Evolutionary conservation across 2,888 invertebrate species (phyloP).

Genomic region (Mimachlamys varia): DNA sequence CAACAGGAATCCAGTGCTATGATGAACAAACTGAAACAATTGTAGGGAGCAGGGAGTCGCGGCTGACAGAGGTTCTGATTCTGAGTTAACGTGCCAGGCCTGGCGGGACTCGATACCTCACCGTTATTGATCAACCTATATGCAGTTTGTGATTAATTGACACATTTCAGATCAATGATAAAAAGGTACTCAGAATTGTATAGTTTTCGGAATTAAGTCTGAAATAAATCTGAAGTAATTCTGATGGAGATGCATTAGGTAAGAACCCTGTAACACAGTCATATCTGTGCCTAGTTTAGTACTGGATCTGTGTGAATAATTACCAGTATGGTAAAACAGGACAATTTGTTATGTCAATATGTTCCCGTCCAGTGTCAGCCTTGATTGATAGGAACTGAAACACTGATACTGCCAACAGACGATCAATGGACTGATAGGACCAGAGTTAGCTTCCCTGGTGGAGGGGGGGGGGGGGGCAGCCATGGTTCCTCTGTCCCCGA

Average conservation of each 20-base stretch:
- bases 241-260: not conserved
- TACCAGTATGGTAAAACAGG: not conserved
- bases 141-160: not conserved
- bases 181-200: not conserved
- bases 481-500: not conserved
- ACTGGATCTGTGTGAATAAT: not conserved
- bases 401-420: not conserved
- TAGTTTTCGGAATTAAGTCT: not conserved
- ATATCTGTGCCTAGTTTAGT: not conserved
- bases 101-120: not conserved
- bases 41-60: no score
- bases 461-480: no score
- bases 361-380: not conserved
- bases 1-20: no score
- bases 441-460: not conserved
- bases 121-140: not conserved
- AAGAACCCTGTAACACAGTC: not conserved
- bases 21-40: no score
- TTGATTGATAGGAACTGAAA: not conserved
- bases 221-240: conserved; percentile 1
- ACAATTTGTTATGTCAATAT: conserved; percentile 13
- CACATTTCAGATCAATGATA: not conserved
- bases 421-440: not conserved
- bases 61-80: not conserved
- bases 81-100: not conserved